Evolutionary conservation across 2,888 invertebrate genomes (phyloP), one percentile per base, ranked within the genome.

Genomic region (Leptothorax acervorum): DNA sequence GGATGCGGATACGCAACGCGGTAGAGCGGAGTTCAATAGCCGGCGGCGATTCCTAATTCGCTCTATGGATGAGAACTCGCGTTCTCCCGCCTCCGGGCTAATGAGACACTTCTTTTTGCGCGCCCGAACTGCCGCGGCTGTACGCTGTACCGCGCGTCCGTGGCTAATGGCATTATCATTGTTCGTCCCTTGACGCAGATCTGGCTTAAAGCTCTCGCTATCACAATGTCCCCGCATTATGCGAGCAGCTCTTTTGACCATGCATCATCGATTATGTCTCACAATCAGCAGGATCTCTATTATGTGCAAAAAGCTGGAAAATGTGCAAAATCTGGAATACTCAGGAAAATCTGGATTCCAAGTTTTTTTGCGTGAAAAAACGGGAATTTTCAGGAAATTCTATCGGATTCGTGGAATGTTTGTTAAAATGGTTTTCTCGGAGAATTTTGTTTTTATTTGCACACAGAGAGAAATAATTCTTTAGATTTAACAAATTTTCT

Each of bases 151-250:
- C 23, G 23, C 75, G 48, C 42, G 45, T 53, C 23, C 62, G 60
- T 66, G 39, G 83, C 79, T 86, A 86, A 89, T 87, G 84, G 73
- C 62, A 88, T 89, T 83, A 82, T 65, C 83, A 74, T 86, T 82
- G 85, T 84, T 68, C 31, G 42, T 39, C 15, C 28, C n/a, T 45
- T 18, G 11, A 23, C 11, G 23, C 39, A 18, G 39, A n/a, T 31
- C 48, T 9, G 55, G n/a, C 31, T 66, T 66, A 66, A 74, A 35
- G 4, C 35, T 35, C 35, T n/a, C 31, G 9, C 48, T 15, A n/a
- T 62, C 18, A n/a, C 12, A n/a, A 62, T 62, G 6, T 62, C 8
- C 60, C 18, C n/a, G 39, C 42, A 31, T 39, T 31, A 45, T 39
- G 71, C 53, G 15, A 39, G 53, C 55, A 2, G 8, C 15, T 39